Evolutionary conservation across 2,888 invertebrate genomes (phyloP).

Genomic region (Chorisops tibialis): DNA sequence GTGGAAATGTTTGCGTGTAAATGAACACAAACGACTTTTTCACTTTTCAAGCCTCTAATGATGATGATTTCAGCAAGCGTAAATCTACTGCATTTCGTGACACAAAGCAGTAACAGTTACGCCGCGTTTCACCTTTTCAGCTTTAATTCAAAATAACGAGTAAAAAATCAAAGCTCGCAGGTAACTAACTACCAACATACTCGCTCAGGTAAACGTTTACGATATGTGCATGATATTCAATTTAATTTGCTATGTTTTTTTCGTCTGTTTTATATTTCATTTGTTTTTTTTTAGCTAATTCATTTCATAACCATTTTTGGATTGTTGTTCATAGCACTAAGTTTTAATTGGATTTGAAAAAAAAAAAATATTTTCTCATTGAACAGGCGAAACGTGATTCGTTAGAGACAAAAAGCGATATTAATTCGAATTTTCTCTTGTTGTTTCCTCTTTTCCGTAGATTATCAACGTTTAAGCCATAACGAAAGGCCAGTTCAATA

Average conservation of each 20-base stretch:
- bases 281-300: slow-evolving; percentile 6
- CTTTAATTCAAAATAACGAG: too few species aligned
- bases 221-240: slow-evolving; percentile 12
- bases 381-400: neutral
- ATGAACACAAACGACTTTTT: too few species aligned
- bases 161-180: too few species aligned
- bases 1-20: too few species aligned
- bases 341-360: too few species aligned
- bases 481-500: slow-evolving; percentile 40
- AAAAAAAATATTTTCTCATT: neutral
- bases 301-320: neutral
- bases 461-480: slow-evolving; percentile 66
- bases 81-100: too few species aligned
- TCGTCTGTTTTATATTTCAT: neutral
- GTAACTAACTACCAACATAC: too few species aligned
- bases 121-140: too few species aligned
- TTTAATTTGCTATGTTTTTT: neutral
- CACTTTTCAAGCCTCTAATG: too few species aligned
- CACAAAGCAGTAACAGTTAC: too few species aligned
- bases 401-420: neutral
- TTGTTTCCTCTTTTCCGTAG: slow-evolving; percentile 48
- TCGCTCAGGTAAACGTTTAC: slow-evolving; percentile 6
- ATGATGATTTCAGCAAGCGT: too few species aligned
- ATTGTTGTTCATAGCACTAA: neutral
- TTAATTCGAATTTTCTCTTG: slow-evolving; percentile 8